These are phyloP conservation scores for Varanus salvator DNA, from an alignment of 2,113 vertebrate genomes.

Conservation along the genomic window DNA sequence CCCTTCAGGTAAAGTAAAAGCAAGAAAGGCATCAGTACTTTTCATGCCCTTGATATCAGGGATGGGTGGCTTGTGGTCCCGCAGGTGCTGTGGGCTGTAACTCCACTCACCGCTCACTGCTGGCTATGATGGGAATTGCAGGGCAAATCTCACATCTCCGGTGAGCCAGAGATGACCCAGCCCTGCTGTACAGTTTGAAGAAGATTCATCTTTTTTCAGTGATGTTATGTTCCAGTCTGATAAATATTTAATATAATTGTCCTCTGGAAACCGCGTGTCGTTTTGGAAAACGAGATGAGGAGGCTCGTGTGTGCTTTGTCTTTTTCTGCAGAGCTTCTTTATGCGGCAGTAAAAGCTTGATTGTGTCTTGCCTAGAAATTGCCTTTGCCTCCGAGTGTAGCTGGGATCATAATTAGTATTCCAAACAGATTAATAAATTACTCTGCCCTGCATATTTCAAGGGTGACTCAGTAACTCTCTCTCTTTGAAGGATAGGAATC, in stretches of 20 bases:
- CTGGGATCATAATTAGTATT: background rate
- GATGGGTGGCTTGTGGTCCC: no score
- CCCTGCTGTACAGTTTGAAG: background rate
- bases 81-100: no score
- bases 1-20: slow-evolving; percentile 88
- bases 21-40: background rate
- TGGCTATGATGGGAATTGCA: no score
- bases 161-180: no score
- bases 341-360: background rate
- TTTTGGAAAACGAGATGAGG: slow-evolving; percentile 11
- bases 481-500: slow-evolving; percentile 13
- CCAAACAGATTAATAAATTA: background rate
- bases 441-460: background rate
- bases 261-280: background rate
- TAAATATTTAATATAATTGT: background rate
- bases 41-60: background rate
- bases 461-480: background rate
- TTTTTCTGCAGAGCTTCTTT: background rate
- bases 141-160: no score
- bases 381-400: background rate
- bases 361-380: slow-evolving; percentile 18
- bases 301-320: background rate
- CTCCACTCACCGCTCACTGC: no score
- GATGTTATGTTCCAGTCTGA: background rate
- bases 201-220: background rate